Conservation (phyloP, 2,888 invertebrate genomes). For the Pammene aurita region DNA sequence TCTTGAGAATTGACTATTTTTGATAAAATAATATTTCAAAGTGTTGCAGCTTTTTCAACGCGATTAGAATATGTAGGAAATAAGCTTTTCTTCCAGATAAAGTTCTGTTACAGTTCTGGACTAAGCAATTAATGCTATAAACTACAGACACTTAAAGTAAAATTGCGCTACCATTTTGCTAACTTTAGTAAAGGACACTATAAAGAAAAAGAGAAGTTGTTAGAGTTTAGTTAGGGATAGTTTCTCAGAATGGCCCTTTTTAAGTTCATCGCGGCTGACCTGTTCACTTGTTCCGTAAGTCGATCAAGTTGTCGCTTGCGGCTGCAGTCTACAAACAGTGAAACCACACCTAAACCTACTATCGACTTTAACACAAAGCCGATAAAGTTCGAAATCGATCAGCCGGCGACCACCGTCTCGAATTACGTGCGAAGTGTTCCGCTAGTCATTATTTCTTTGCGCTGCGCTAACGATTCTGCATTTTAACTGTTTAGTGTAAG, state of each 20-base stretch:
- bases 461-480: background rate
- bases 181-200: too few species aligned
- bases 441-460: conserved; percentile 17
- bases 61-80: too few species aligned
- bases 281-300: conserved; percentile 17
- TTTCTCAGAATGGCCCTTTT: background rate
- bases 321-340: conserved; percentile 4
- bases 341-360: background rate
- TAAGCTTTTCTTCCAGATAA: too few species aligned
- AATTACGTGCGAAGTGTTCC: conserved; percentile 35
- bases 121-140: too few species aligned
- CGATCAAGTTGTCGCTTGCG: conserved; percentile 18
- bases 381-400: background rate
- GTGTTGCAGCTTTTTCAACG: too few species aligned
- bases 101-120: too few species aligned
- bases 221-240: too few species aligned
- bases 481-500: background rate
- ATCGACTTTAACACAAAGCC: background rate
- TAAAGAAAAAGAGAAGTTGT: too few species aligned
- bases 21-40: too few species aligned
- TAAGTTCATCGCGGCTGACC: background rate
- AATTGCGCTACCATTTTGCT: too few species aligned
- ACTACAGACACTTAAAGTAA: too few species aligned
- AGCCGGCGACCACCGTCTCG: conserved; percentile 19
- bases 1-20: background rate